A percentile compares a stretch with the other conserved stretches of the same genome.
Evolutionary conservation across 2,888 invertebrate species (phyloP).

Genomic region (Drosophila melanocephala): DNA sequence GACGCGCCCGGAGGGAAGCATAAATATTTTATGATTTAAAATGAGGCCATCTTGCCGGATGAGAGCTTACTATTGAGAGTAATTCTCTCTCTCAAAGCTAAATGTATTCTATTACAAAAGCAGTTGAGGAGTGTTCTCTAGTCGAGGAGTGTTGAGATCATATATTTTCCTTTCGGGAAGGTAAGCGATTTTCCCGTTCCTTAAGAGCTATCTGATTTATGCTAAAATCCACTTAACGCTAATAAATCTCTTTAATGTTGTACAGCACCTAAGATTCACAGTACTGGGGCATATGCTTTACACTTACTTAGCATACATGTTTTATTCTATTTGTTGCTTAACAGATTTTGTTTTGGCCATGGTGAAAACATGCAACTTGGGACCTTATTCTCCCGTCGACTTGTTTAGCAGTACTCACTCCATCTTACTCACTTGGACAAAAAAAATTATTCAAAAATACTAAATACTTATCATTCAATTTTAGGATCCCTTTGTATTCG

Average conservation of each 20-base stretch:
- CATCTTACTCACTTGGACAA: neutral
- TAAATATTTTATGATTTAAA: constrained; percentile 74
- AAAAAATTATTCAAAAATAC: neutral
- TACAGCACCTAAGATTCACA: constrained; percentile 5
- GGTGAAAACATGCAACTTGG: constrained; percentile 7
- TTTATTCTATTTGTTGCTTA: constrained; percentile 22
- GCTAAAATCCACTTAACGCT: constrained; percentile 65
- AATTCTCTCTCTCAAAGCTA: neutral
- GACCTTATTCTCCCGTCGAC: constrained; percentile 5
- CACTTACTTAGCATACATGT: constrained; percentile 19
- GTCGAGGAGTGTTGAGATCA: constrained; percentile 34
- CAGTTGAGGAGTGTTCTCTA: constrained; percentile 7
- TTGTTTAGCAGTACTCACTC: neutral
- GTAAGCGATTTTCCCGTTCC: constrained; percentile 43
- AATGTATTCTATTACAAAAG: constrained; percentile 18
- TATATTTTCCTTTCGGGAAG: constrained; percentile 56
- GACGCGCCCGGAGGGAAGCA: constrained; percentile 38
- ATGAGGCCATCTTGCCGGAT: constrained; percentile 24
- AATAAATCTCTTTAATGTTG: constrained; percentile 66
- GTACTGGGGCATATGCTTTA: constrained; percentile 11
- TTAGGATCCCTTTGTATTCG: neutral
- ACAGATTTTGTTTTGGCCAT: constrained; percentile 3
- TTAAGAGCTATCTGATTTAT: constrained; percentile 62
- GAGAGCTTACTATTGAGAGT: constrained; percentile 27
- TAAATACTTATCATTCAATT: neutral